A percentile compares a stretch with the other conserved stretches of the same genome.
Conservation (phyloP, 2,797 vertebrate species). For the Limosa lapponica region DNA sequence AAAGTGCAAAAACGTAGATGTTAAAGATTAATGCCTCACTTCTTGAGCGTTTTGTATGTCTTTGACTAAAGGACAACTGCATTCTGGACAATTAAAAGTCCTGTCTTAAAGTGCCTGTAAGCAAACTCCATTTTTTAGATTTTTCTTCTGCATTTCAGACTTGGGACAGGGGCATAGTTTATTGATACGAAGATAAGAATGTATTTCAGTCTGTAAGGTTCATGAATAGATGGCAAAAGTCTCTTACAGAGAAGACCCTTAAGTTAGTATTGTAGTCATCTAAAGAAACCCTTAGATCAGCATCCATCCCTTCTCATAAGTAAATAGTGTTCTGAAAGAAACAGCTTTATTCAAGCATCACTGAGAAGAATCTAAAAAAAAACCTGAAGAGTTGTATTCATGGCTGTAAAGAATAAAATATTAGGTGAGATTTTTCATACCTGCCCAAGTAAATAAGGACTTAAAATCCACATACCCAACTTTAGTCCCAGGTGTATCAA, state of each 20-base stretch:
- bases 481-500: neutral
- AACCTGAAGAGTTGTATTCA: accelerated
- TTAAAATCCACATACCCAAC: neutral
- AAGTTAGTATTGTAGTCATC: neutral
- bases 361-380: neutral
- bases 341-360: neutral
- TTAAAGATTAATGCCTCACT: neutral
- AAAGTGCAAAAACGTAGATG: neutral
- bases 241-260: neutral
- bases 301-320: neutral
- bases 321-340: neutral
- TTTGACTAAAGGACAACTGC: neutral
- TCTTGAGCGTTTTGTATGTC: neutral
- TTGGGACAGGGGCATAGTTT: neutral
- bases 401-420: neutral
- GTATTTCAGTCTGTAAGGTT: neutral
- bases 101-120: neutral
- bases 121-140: neutral
- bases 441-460: neutral
- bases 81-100: neutral
- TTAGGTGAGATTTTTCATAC: neutral
- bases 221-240: neutral
- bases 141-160: neutral
- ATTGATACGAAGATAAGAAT: neutral
- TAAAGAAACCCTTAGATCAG: neutral